Percentiles rank a stretch among this genome's conserved stretches.
Conservation (phyloP, 2,888 invertebrate genomes). For the Microctonus hyperodae region DNA sequence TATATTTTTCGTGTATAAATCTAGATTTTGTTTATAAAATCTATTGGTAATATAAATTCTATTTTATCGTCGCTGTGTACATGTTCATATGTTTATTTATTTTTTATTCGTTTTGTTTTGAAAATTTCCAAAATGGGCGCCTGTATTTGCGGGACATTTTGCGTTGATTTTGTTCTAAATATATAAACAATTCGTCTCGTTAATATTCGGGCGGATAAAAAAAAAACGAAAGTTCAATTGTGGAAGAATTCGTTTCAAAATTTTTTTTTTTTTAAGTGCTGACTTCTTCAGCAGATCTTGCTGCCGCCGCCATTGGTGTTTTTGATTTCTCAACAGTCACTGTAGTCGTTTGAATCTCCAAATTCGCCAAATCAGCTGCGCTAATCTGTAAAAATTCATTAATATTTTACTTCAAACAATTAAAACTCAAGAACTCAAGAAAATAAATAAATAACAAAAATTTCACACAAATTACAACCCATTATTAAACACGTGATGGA, state of each 20-base stretch:
- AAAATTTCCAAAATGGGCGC: slow-evolving; percentile 3
- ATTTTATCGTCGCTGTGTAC: slow-evolving; percentile 53
- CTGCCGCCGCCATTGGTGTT: slow-evolving; percentile 48
- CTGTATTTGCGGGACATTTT: slow-evolving; percentile 5
- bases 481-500: not conserved
- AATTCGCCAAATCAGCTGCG: slow-evolving; percentile 58
- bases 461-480: not conserved
- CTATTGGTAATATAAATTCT: slow-evolving; percentile 49
- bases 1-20: slow-evolving; percentile 52
- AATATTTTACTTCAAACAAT: not conserved
- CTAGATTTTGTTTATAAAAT: slow-evolving; percentile 56
- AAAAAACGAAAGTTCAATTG: slow-evolving; percentile 30
- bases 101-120: slow-evolving; percentile 12
- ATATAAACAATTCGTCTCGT: slow-evolving; percentile 29
- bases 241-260: too few species aligned
- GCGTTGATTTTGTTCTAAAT: slow-evolving; percentile 1
- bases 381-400: slow-evolving; percentile 52
- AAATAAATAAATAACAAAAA: too few species aligned
- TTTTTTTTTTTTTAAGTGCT: slow-evolving; percentile 48
- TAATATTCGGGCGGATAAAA: slow-evolving; percentile 31
- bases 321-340: slow-evolving; percentile 60
- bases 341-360: slow-evolving; percentile 57
- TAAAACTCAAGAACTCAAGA: not conserved
- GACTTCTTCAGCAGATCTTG: slow-evolving; percentile 58
- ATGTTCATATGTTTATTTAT: slow-evolving; percentile 35